Evolutionary conservation across 2,113 vertebrate species (phyloP), one percentile per base, ranked within the genome.

Genomic region (Pycnonotus jocosus): DNA sequence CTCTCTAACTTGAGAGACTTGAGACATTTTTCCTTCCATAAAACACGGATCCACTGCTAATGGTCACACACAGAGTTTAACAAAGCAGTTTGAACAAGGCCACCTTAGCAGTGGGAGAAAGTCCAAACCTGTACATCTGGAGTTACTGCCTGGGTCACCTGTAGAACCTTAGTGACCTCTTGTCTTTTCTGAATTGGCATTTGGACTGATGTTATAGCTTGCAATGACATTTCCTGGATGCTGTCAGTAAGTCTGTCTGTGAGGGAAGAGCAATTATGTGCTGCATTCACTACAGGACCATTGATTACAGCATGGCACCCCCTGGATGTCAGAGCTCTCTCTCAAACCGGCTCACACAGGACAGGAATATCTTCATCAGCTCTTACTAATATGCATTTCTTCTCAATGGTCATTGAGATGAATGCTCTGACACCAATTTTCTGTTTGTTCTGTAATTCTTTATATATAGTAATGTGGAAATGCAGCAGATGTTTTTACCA

Each of bases 241-340:
- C 23, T 62, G 33, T 18, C 15, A 28, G 0, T 16, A 72, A 51
- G 10, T 22, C 9, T 38, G 0, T n/a, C 7, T n/a, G 0, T 18
- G 21, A 76, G 25, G 18, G 14, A 80, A 69, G 23, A n/a, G n/a
- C 12, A 37, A 48, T 22, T 82, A 56, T 69, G 27, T 50, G 23
- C 42, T 62, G 6, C 28, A 28, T 9, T 30, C 5, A 17, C 27
- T 60, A 33, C 48, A 85, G 19, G 24, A 20, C 8, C 33, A 38
- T 2, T 82, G 38, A 60, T 35, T 40, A 12, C 15, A 83, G 33
- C 35, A 56, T 2, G 15, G 64, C 9, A 56, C 6, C 7, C 42
- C 51, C 12, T 31, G 24, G 12, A 38, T 79, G 20, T 30, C 47
- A 73, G 42, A 83, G 30, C 33, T 23, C 22, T 48, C 31, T 45